Conservation (phyloP, 1,140 invertebrate genomes). For the Leptinotarsa defecta region DNA sequence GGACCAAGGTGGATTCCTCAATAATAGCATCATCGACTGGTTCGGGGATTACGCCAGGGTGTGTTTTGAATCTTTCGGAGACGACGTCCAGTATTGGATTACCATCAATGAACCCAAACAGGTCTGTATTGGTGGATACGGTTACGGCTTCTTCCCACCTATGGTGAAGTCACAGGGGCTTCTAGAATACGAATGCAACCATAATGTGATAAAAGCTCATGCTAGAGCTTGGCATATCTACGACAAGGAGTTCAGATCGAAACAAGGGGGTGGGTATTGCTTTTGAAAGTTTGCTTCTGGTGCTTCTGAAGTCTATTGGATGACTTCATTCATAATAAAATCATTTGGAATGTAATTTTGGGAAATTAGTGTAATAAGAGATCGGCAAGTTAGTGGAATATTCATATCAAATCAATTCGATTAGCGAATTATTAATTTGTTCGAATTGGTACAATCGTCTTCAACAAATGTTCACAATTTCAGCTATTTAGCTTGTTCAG, state of each 20-base stretch:
- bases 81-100: conserved; percentile 58
- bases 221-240: conserved; percentile 43
- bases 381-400: no score
- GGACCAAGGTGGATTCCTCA: conserved; percentile 48
- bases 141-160: conserved; percentile 37
- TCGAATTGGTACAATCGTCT: no score
- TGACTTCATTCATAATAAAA: no score
- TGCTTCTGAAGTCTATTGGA: no score
- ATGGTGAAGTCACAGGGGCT: conserved; percentile 41
- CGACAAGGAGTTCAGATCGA: conserved; percentile 39
- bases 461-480: no score
- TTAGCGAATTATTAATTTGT: no score
- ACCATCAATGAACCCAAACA: conserved; percentile 60
- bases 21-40: conserved; percentile 43
- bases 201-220: conserved; percentile 44
- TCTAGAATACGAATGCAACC: conserved; percentile 41
- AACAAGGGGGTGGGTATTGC: conserved; percentile 33
- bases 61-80: conserved; percentile 36
- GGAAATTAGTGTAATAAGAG: no score
- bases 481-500: no score
- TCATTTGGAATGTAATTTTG: no score
- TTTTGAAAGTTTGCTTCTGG: no score
- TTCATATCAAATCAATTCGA: no score
- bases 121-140: conserved; percentile 43
- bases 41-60: conserved; percentile 49